Base-by-base conservation (phyloP, 2,888 invertebrate species). In the Mythimna loreyi region DNA sequence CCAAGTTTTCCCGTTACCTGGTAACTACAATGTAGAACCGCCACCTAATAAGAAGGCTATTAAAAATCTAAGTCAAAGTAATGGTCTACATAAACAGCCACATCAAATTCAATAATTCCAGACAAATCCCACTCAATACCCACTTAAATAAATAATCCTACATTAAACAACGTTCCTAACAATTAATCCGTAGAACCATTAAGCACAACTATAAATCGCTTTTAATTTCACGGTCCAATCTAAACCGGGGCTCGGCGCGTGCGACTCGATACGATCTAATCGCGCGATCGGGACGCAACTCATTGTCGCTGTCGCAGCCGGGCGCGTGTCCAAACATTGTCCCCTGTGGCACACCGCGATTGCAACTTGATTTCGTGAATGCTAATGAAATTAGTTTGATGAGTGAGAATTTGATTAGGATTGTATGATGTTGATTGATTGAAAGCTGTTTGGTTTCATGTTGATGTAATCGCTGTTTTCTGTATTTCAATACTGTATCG, bases 261-360 rank as follows among this genome's bases (percentile, higher is more conserved):
- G 94, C 93, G 90, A 87, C 85, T 64, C 73, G 80, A 94, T 94
- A 90, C 75, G 79, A 93, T 90, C 93, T 92, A 87, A 93, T 92
- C 92, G 87, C 72, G 80, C 78, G 89, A 92, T 92, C 91, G 89
- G 79, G 86, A 91, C 92, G 91, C 89, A 87, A 89, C 89, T 87
- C 90, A 87, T 91, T 91, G 91, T 92, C 91, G 90, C 86, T 86
- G 91, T 90, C 90, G 90, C 89, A 58, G 75, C 80, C 71, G 72
- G 70, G 85, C 86, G 87, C 91, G 88, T 92, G 93, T 93, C 92
- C 90, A 93, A 93, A 93, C 92, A 93, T 86, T 89, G 91, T 86
- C 88, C 85, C 85, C 79, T 83, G 82, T 75, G 79, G 86, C 79
- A 81, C 69, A 82, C 80, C 47, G 71, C 65, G 43, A 58, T 64